Conservation (phyloP, 2,113 vertebrate genomes). For the Notothenia coriiceps region DNA sequence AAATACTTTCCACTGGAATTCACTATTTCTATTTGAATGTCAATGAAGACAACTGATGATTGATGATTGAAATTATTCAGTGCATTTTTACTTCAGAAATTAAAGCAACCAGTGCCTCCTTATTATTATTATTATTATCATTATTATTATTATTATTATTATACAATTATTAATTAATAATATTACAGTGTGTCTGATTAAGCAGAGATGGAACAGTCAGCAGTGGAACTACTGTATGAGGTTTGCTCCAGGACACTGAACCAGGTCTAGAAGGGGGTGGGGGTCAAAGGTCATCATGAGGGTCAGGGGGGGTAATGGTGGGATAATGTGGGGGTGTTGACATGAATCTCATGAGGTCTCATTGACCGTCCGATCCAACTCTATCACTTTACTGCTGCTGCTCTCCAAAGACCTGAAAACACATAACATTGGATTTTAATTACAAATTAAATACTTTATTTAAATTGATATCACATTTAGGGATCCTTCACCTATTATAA, state of each 20-base stretch:
- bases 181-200: constrained; percentile 69
- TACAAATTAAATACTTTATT: too few species aligned
- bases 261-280: constrained; percentile 44
- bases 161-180: neutral
- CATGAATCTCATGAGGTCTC: constrained; percentile 74
- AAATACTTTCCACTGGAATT: constrained; percentile 43
- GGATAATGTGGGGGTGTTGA: neutral
- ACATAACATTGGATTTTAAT: neutral
- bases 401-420: constrained; percentile 72
- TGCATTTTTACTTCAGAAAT: constrained; percentile 73
- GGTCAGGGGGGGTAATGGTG: neutral
- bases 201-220: constrained; percentile 48
- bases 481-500: too few species aligned
- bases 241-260: constrained; percentile 76
- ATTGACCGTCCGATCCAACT: constrained; percentile 76
- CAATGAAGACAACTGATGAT: constrained; percentile 28
- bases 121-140: neutral
- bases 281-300: constrained; percentile 46
- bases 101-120: constrained; percentile 62
- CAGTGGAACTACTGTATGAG: constrained; percentile 54
- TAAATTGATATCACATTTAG: too few species aligned
- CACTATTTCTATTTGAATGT: constrained; percentile 23
- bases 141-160: neutral
- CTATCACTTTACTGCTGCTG: constrained; percentile 73
- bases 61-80: constrained; percentile 73